Evolutionary conservation across 1,140 invertebrate genomes (phyloP).

Genomic region (Lasioglossum baleicum): DNA sequence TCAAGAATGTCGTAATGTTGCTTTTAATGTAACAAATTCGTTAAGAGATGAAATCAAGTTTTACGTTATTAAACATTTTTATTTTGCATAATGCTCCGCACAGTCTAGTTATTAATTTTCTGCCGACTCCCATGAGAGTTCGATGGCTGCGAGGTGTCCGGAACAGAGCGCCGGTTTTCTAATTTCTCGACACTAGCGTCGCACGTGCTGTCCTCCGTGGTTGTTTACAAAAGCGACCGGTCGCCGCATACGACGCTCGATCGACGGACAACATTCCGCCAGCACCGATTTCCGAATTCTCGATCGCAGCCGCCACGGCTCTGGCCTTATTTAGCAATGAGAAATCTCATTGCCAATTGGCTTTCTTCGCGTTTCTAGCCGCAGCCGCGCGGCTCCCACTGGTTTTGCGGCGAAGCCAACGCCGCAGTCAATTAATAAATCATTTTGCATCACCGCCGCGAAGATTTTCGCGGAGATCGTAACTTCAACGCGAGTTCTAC

Average conservation of each 20-base stretch:
- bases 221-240: constrained; percentile 14
- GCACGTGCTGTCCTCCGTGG: background rate
- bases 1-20: too few relatives aligned
- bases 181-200: background rate
- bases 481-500: too few relatives aligned
- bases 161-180: background rate
- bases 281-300: constrained; percentile 49
- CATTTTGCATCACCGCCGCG: background rate
- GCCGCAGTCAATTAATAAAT: background rate
- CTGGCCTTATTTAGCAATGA: constrained; percentile 41
- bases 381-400: too few relatives aligned
- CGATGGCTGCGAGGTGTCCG: too few relatives aligned
- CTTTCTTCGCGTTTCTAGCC: constrained; percentile 31
- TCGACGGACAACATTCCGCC: constrained; percentile 37
- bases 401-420: constrained; percentile 2
- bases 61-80: too few relatives aligned
- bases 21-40: too few relatives aligned
- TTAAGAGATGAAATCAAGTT: too few relatives aligned
- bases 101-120: too few relatives aligned
- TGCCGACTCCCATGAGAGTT: too few relatives aligned
- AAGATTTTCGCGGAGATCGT: background rate
- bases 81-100: too few relatives aligned
- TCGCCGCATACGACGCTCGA: constrained; percentile 1
- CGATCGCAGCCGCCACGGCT: constrained; percentile 20
- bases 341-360: constrained; percentile 51